Percentiles rank a stretch among this genome's conserved stretches.
phyloP scores from a whole-genome alignment of 2,113 vertebrate genomes.

The Seriola dumerili region DNA sequence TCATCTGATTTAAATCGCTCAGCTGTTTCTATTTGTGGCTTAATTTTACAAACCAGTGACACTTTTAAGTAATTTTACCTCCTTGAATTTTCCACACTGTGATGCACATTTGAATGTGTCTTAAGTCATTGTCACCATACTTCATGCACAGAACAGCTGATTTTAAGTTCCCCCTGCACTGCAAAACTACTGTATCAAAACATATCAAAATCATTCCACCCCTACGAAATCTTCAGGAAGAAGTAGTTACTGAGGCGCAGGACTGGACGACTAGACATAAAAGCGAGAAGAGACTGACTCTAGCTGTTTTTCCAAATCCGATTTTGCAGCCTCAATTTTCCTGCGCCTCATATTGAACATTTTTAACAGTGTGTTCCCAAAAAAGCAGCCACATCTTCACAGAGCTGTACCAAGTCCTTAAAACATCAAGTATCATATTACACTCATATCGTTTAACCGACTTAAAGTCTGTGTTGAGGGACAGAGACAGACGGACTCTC shows the following conservation, averaged over 20 bases:
- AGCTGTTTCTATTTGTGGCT: slow-evolving; percentile 1
- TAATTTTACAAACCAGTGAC: slow-evolving; percentile 1
- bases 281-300: background rate
- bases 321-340: background rate
- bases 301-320: background rate
- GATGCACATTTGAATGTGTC: background rate
- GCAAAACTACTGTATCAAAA: background rate
- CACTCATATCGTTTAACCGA: background rate
- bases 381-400: background rate
- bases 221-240: background rate
- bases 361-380: background rate
- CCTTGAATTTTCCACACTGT: background rate
- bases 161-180: background rate
- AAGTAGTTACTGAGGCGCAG: background rate
- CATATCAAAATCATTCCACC: slow-evolving; percentile 5
- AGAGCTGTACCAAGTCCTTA: background rate
- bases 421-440: background rate
- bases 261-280: background rate
- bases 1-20: background rate
- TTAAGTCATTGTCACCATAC: background rate
- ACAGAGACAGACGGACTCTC: background rate
- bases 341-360: background rate
- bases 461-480: background rate
- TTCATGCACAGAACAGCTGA: background rate
- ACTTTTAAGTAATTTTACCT: background rate